These are phyloP conservation scores for Semnopithecus entellus DNA, from an alignment of 2,113 vertebrate species.

Conservation along the genomic window DNA sequence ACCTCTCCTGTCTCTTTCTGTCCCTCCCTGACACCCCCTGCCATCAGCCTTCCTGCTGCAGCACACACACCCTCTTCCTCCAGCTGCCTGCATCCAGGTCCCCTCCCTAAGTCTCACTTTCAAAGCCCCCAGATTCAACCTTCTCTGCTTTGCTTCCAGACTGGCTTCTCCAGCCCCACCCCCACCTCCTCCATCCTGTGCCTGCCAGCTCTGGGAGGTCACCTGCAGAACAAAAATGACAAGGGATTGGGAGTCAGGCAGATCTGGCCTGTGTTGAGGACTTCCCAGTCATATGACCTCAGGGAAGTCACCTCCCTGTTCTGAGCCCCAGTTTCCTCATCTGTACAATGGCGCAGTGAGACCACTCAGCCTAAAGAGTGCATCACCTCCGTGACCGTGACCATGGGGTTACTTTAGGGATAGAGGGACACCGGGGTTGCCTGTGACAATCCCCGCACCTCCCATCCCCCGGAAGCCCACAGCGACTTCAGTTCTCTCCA, in stretches of 20 bases:
- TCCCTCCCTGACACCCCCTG: not conserved
- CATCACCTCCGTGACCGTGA: fast-evolving
- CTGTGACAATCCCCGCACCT: not conserved
- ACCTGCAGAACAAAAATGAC: not conserved
- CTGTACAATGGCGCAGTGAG: not conserved
- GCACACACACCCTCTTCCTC: not conserved
- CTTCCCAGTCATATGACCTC: too few species aligned
- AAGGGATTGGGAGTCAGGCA: not conserved
- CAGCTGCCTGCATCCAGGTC: too few species aligned
- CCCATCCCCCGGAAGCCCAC: too few species aligned
- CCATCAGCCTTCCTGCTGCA: not conserved
- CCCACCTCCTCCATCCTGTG: not conserved
- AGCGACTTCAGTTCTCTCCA: fast-evolving
- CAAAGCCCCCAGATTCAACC: not conserved
- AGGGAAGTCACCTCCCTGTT: not conserved
- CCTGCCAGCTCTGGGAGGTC: not conserved
- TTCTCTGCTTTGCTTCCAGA: not conserved
- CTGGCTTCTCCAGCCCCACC: not conserved
- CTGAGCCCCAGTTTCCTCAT: not conserved
- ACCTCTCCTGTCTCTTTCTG: not conserved
- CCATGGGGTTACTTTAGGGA: not conserved
- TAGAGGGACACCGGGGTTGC: not conserved
- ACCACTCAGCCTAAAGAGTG: not conserved
- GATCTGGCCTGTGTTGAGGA: not conserved
- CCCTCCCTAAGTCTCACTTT: not conserved